Percentiles rank a stretch among this genome's conserved stretches.
Conservation (phyloP, 1,140 invertebrate species). For the Drosophila rhopaloa region DNA sequence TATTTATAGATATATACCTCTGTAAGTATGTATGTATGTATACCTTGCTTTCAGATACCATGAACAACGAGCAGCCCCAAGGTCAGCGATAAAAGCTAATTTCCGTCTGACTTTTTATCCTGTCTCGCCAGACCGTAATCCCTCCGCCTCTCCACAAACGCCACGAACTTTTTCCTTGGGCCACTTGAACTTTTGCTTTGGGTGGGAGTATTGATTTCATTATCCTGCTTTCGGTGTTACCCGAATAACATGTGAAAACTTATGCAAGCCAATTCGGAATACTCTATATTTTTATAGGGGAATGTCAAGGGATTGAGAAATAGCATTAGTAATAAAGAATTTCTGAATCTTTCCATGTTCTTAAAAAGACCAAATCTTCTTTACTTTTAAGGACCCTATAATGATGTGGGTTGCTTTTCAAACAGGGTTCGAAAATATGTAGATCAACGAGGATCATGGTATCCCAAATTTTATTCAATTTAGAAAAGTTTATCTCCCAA, state of each 20-base stretch:
- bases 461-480: not conserved
- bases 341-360: too few species aligned
- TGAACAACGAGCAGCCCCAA: conserved; percentile 26
- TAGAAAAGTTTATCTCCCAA: not conserved
- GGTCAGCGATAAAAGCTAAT: conserved; percentile 39
- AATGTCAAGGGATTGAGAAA: too few species aligned
- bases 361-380: too few species aligned
- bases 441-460: too few species aligned
- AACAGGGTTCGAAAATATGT: too few species aligned
- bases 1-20: conserved; percentile 15
- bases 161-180: conserved; percentile 7
- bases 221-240: conserved; percentile 18
- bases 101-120: conserved; percentile 47
- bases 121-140: conserved; percentile 37
- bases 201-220: conserved; percentile 49
- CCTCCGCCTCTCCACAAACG: not conserved
- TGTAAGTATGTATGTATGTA: conserved; percentile 2
- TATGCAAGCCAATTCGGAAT: not conserved
- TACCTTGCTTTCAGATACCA: conserved; percentile 9
- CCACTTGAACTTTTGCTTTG: not conserved
- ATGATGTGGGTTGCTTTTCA: too few species aligned
- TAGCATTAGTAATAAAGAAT: too few species aligned
- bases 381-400: too few species aligned
- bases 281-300: not conserved
- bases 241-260: not conserved